phyloP scores from a whole-genome alignment of 2,888 invertebrate genomes.

The Lissonota sp. region DNA sequence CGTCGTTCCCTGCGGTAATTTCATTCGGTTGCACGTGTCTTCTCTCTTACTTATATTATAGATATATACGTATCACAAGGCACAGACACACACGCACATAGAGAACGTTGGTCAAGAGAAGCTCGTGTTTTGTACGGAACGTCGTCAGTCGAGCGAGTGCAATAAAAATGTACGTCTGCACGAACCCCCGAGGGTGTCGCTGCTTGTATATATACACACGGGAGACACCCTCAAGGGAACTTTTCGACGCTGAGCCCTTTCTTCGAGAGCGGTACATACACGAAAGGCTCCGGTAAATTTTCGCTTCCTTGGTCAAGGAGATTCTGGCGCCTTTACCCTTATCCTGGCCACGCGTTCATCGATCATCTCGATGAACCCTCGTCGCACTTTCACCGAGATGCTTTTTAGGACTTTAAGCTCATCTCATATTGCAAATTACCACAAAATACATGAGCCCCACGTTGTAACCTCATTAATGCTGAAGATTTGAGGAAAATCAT shows the following conservation, averaged over 20 bases:
- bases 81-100: not conserved
- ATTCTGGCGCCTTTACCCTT: conserved; percentile 7
- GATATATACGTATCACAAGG: not conserved
- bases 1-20: conserved; percentile 70
- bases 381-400: too few species aligned
- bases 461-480: not conserved
- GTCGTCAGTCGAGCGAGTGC: conserved; percentile 70
- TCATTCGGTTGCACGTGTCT: conserved; percentile 71
- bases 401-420: too few species aligned
- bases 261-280: not conserved
- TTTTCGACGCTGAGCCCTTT: not conserved
- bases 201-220: conserved; percentile 13
- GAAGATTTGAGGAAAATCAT: not conserved
- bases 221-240: conserved; percentile 24
- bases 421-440: too few species aligned
- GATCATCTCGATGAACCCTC: not conserved
- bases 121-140: conserved; percentile 16
- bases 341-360: not conserved
- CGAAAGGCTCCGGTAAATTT: conserved; percentile 50
- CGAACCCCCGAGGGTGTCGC: conserved; percentile 17
- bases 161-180: conserved; percentile 67
- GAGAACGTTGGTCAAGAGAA: conserved; percentile 9
- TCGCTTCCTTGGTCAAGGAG: conserved; percentile 62
- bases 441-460: not conserved
- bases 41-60: not conserved